Conservation (phyloP, 2,888 invertebrate species). For the Drosophila picticornis region DNA sequence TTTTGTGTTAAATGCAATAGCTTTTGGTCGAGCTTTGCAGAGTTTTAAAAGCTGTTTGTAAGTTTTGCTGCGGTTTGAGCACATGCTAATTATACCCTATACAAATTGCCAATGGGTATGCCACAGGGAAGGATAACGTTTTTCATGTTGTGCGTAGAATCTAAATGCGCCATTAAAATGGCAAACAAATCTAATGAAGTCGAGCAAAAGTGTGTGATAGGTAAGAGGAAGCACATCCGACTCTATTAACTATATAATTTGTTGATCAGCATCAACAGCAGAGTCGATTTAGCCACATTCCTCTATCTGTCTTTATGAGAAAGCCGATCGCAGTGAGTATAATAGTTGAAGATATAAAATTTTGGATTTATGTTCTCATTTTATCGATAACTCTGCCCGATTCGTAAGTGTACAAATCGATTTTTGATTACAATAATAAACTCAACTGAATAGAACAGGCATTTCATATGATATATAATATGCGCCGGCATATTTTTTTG, state of each 20-base stretch:
- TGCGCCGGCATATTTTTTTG: not conserved
- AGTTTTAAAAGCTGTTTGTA: conserved; percentile 10
- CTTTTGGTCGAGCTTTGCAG: not conserved
- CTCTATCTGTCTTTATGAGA: not conserved
- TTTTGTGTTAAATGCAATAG: not conserved
- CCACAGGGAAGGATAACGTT: not conserved
- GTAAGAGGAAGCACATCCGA: not conserved
- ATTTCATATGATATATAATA: not conserved
- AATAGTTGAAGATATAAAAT: not conserved
- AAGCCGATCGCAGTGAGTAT: not conserved
- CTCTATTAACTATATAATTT: not conserved
- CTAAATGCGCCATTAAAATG: not conserved
- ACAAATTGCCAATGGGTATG: not conserved
- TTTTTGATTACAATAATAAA: not conserved
- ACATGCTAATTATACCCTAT: conserved; percentile 11
- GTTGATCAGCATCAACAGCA: not conserved
- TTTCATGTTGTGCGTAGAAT: not conserved
- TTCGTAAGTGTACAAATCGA: not conserved
- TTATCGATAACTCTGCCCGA: not conserved
- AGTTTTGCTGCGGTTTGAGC: conserved; percentile 20
- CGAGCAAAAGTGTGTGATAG: not conserved
- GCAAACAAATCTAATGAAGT: not conserved
- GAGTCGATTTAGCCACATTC: not conserved
- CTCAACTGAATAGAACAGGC: not conserved
- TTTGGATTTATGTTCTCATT: not conserved